Evolutionary conservation across 2,888 invertebrate genomes (phyloP), one percentile per base, ranked within the genome.

Genomic region (Timema cristinae): DNA sequence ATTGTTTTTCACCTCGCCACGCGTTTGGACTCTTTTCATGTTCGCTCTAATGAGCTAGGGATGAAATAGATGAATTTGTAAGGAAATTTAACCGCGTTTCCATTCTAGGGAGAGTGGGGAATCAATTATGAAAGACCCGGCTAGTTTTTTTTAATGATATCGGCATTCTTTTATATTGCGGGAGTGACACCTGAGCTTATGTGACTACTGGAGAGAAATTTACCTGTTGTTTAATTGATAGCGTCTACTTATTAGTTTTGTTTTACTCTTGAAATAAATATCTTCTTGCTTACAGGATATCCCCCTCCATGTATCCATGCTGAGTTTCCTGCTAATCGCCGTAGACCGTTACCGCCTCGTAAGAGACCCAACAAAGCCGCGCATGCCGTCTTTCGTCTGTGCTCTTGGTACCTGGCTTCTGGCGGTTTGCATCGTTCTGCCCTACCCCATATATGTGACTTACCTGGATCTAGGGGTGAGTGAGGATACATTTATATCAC

Each of bases 401-500:
- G 86, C 87, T 68, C 84, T 90, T 71, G 89, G 88, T 59, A 86
- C 89, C n/a, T 91, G 91, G 91, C 85, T 91, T 15, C 86, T 88
- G 63, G 88, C 90, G 15, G 85, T 90, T 77, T 89, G 90, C 79
- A 86, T 90, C 71, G 91, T 90, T 1, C 81, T 91, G 75, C 91
- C 91, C 1, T 90, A 90, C 82, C 89, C 90, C 63, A 88, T 91
- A 75, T 91, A 91, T 81, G 90, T 89, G 71, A 87, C 88, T 73
- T 91, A 90, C 81, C 84, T 90, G 72, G 90, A 91, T 80, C 83
- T 91, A 70, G 89, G 85, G 85, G 89, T 87, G 81, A 88, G 87
- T 84, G 16, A 32, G 15, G 10, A 5, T n/a, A n/a, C n/a, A n/a
- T n/a, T n/a, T n/a, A n/a, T n/a, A n/a, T n/a, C n/a, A n/a, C n/a